Evolutionary conservation across 2,797 vertebrate genomes (phyloP).

Genomic region (Pteropus rufus): DNA sequence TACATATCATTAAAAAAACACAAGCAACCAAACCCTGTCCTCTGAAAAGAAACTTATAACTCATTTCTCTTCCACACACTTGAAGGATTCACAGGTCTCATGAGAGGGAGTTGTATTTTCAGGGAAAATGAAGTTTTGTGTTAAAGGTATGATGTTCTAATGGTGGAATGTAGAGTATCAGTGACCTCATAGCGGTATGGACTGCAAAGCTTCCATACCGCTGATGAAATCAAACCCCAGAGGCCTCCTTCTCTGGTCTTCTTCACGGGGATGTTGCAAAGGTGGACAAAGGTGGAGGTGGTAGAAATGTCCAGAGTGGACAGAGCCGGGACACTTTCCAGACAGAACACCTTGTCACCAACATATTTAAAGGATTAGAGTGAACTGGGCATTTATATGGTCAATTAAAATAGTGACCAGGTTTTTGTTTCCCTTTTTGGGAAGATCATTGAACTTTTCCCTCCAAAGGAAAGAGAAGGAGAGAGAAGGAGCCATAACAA

Average conservation of each 20-base stretch:
- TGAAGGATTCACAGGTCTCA: neutral
- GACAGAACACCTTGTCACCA: neutral
- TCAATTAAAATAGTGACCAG: neutral
- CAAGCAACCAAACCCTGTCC: neutral
- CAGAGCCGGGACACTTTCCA: neutral
- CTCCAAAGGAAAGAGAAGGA: neutral
- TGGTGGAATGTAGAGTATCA: neutral
- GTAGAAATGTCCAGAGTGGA: neutral
- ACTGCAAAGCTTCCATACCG: neutral
- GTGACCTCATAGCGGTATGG: neutral
- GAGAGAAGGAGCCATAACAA: neutral
- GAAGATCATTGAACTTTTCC: neutral
- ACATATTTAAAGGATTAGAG: neutral
- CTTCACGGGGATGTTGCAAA: accelerated
- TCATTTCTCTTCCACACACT: neutral
- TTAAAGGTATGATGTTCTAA: neutral
- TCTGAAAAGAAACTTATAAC: neutral
- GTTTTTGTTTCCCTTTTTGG: neutral
- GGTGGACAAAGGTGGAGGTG: neutral
- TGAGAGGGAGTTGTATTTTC: neutral
- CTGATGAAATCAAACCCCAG: neutral
- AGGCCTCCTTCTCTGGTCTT: no score
- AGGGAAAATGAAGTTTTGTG: neutral
- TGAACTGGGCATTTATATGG: neutral
- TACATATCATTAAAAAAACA: neutral